These are phyloP conservation scores for Myrmophylax atrothorax DNA, from an alignment of 2,113 vertebrate species.

Conservation along the genomic window DNA sequence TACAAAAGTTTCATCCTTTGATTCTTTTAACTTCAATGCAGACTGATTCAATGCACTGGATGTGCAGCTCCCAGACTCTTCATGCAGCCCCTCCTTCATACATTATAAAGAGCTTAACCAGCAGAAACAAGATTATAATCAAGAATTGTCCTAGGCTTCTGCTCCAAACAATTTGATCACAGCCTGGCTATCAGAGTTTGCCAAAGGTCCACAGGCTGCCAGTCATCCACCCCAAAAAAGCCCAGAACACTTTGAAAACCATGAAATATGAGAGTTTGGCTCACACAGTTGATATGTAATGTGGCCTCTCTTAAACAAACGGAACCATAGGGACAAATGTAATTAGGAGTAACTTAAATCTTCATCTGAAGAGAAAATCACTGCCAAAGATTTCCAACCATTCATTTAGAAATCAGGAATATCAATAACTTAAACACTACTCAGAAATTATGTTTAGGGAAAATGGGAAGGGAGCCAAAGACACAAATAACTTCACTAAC, in stretches of 20 bases:
- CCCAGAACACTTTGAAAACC: background rate
- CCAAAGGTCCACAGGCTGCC: background rate
- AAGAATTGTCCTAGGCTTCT: background rate
- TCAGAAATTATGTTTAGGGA: background rate
- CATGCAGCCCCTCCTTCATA: background rate
- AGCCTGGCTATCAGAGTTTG: background rate
- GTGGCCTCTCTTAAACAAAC: background rate
- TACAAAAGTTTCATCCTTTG: background rate
- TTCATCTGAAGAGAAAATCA: background rate
- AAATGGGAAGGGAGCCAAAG: background rate
- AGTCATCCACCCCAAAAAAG: background rate
- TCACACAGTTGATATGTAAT: background rate
- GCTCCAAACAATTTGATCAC: background rate
- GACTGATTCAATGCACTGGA: too few species aligned
- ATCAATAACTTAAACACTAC: background rate
- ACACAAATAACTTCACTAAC: background rate
- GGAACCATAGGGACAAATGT: background rate
- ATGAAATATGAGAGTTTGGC: background rate
- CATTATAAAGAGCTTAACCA: background rate
- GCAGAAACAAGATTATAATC: background rate
- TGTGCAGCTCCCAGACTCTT: background rate
- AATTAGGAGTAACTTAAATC: background rate
- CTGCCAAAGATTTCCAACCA: background rate
- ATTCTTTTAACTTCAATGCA: background rate
- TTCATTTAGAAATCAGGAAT: background rate